Evolutionary conservation across 2,888 invertebrate species (phyloP).

Genomic region (Pemphredon lugubris): DNA sequence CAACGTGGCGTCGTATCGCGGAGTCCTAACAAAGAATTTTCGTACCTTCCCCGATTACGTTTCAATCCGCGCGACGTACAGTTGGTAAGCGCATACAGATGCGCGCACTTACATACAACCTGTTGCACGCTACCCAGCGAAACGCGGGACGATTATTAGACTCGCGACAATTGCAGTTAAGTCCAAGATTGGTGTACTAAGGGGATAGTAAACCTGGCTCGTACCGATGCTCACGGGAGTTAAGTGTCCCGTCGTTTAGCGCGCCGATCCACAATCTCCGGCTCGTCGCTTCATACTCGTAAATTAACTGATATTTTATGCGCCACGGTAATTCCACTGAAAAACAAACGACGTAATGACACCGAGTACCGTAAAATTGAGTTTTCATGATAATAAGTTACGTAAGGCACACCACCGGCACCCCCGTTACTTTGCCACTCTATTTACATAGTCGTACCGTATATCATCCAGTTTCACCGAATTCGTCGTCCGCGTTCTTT

Average conservation of each 20-base stretch:
- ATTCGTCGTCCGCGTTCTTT: no score
- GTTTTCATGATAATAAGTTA: no score
- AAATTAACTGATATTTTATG: no score
- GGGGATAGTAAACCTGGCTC: slow-evolving; percentile 6
- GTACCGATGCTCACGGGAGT: neutral
- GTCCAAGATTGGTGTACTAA: slow-evolving; percentile 23
- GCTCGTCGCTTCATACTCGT: no score
- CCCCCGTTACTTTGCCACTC: no score
- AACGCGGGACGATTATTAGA: slow-evolving; percentile 23
- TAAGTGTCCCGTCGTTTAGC: neutral
- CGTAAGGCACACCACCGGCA: no score
- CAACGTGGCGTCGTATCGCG: neutral
- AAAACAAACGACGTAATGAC: no score
- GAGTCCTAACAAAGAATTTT: neutral
- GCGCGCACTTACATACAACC: neutral
- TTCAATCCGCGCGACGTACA: neutral
- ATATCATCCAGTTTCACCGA: no score
- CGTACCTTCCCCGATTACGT: neutral
- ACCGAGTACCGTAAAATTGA: no score
- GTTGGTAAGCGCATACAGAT: neutral
- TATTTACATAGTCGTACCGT: no score
- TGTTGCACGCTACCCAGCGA: slow-evolving; percentile 1
- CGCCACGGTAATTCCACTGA: no score
- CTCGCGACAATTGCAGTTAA: slow-evolving; percentile 9
- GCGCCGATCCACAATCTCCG: neutral